Base-by-base conservation (phyloP, 2,113 vertebrate genomes). In the Tyto alba region DNA sequence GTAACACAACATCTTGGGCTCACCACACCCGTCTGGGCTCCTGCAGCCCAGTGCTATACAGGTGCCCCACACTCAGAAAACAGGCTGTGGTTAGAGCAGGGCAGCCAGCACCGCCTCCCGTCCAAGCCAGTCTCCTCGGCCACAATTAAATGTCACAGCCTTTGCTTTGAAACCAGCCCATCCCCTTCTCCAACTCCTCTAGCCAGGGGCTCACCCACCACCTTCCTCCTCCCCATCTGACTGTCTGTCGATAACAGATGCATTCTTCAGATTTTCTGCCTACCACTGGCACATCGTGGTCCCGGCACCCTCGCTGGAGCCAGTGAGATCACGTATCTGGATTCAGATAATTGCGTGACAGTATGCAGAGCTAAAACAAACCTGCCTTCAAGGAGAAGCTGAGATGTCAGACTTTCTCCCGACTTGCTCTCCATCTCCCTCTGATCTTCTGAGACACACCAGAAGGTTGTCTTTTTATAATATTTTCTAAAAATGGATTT, bases 231-330 rank as follows among this genome's bases (percentile, higher is more conserved):
- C 52, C 66, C 66, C 52, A 27, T n/a, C 60, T 67, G 69, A 81
- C 75, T 0, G 22, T n/a, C 71, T 68, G 72, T 22, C 16, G 3
- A 6, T 10, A 76, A 52, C 89, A 89, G 78, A 67, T 64, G 72
- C 88, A 93, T 85, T 83, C 79, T 57, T 90, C 59, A 63, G 38
- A 80, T 94, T 85, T 80, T 60, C 90, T 94, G 87, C 68, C 87
- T 77, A 45, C 75, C n/a, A 12, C 40, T 7, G 57, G 87, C 85
- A 89, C 60, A 5, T 13, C 0, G 0, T 1, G 34, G 71, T 27
- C 81, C 80, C 0, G 0, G 55, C 67, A 80, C 41, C 47, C 71
- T 85, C 0, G 0, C 89, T 88, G 74, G 22, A 82, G 81, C n/a
- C 78, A 63, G 76, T 1, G 0, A 73, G 92, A 90, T 88, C 72